Evolutionary conservation across 2,888 invertebrate species (phyloP), one percentile per base, ranked within the genome.

Genomic region (Cecidostiba fungosa): DNA sequence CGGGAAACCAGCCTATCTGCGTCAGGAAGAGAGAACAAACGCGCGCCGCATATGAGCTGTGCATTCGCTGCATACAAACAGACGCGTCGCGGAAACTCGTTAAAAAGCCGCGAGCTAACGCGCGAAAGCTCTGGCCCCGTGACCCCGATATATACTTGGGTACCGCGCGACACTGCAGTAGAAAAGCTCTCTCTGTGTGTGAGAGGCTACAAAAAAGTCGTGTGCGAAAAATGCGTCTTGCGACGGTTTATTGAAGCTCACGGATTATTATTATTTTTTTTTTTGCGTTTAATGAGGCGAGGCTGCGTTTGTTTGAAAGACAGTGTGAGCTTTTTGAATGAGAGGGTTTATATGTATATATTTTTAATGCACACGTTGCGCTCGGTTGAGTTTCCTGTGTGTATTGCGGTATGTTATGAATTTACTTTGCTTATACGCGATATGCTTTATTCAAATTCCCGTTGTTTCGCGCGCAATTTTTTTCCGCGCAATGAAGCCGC

Each of bases 21-120:
- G 39, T 29, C 73, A 26, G 78, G 66, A 47, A 66, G 47, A 84
- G 59, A 36, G 59, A 36, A 66, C 59, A 43, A 32, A n/a, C 69
- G 50, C 73, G 73, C 23, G 23, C 3, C 12, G 39, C 66, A 66
- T 19, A 78, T 78, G 84, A 78, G 73, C 47, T n/a, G 23, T 1
- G 4, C 12, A 12, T 50, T 26, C 26, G 43, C 12, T 26, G 39
- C 59, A 72, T 39, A 16, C 59, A 23, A 23, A 72, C 62, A 29
- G 14, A 29, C 62, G 72, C 70, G 59, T 54, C 43, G 70, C 39
- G 81, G 72, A 85, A 73, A 81, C 85, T 85, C 85, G 85, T 81
- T 82, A 81, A 85, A 85, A 85, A 77, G 81, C 54, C 59, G 70
- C 76, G 59, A 16, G 19, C 54, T 59, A 59, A 23, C 54, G 54